phyloP scores from a whole-genome alignment of 2,888 invertebrate species.

The Druceiella hillmani region DNA sequence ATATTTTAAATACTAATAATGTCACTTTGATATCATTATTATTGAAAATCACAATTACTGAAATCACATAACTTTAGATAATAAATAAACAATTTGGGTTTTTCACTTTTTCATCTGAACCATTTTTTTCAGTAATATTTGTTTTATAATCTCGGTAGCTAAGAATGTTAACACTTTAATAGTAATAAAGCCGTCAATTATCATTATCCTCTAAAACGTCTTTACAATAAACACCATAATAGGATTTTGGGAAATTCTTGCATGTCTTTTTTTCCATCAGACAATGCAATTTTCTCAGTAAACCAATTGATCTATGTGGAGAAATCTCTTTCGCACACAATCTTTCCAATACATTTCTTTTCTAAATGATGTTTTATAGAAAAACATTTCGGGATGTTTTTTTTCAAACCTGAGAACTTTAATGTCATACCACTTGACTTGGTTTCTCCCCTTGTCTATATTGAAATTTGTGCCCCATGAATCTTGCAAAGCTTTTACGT shows the following conservation, averaged over 20 bases:
- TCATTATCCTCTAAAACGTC: conserved; percentile 3
- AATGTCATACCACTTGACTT: too few relatives aligned
- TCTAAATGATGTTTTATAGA: too few relatives aligned
- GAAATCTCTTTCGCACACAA: too few relatives aligned
- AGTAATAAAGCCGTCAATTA: conserved; percentile 3
- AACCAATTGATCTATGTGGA: too few relatives aligned
- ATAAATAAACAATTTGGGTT: conserved; percentile 3
- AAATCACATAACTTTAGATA: too few relatives aligned
- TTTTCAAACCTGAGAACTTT: too few relatives aligned
- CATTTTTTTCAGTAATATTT: too few relatives aligned
- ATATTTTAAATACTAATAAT: conserved; percentile 8
- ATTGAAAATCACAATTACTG: not conserved
- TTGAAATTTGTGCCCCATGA: conserved; percentile 20
- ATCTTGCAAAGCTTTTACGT: conserved; percentile 19
- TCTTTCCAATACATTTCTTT: too few relatives aligned
- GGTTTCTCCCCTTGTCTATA: too few relatives aligned
- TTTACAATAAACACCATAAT: conserved; percentile 10
- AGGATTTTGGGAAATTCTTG: conserved; percentile 15
- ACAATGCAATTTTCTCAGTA: conserved; percentile 5
- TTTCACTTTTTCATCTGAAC: conserved; percentile 5
- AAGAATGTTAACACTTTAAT: conserved; percentile 4
- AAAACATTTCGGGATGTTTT: too few relatives aligned
- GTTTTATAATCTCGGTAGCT: too few relatives aligned
- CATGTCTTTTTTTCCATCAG: conserved; percentile 12
- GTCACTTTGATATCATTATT: conserved; percentile 2